Base-by-base conservation (phyloP, 1,140 invertebrate species). In the Subanguina moxae region DNA sequence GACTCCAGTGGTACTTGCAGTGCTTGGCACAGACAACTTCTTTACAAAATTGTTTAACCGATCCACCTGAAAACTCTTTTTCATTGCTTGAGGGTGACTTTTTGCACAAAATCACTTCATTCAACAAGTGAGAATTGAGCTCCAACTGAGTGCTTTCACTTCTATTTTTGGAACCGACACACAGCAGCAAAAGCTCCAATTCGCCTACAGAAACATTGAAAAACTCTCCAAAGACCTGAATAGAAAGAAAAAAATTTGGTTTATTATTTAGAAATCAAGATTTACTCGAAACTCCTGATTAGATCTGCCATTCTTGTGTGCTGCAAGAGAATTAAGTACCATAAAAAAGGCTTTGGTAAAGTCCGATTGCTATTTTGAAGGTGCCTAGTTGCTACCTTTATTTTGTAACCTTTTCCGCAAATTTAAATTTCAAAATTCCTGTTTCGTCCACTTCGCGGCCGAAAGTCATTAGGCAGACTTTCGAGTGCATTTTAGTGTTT, bases 251-350 rank as follows among this genome's bases (percentile, higher is more conserved):
- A 15, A 7, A 3, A 15, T 52, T 52, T 7, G 17, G 15, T 25
- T 52, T 52, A 52, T 52, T 21, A 15, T 21, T 25, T 7, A 52
- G 17, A 52, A 52, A 52, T n/a, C 43, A 11, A 45, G n/a, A 15
- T 21, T 52, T 25, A 52, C 48, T 52, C 17, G 48, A 46, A 72
- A 72, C 32, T 72, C 71, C 15, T 62, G 21, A 7, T 27, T 46
- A 7, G 71, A 72, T 8, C 71, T 1, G 0, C 71, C 71, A 67
- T 72, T 72, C 8, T 43, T 48, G 28, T 75, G 71, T 28, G 71
- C 71, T 52, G 48, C 23, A 52, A 52, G 17, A 21, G 11, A 38
- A 5, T 3, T 38, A 38, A 38, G 11, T 5, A 38, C 3, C 3
- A 5, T 38, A 11, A n/a, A n/a, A n/a, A n/a, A n/a, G n/a, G n/a